Percentiles rank a stretch among this genome's conserved stretches.
phyloP scores from a whole-genome alignment of 2,797 vertebrate species.

The Melanotaenia trifasciata region DNA sequence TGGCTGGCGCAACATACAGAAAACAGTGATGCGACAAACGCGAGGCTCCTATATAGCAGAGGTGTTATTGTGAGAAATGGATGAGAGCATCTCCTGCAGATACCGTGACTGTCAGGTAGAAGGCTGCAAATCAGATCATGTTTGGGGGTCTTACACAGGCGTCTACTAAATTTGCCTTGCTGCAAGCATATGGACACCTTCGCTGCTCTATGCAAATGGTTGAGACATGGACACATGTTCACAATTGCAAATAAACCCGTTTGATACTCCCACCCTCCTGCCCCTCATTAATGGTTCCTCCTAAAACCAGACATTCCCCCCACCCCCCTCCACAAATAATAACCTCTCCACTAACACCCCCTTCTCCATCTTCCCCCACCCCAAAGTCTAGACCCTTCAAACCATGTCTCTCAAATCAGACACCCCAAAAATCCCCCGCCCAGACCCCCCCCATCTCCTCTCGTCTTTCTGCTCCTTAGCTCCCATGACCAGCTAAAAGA shows the following conservation, averaged over 20 bases:
- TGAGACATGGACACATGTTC: constrained; percentile 73
- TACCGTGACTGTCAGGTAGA: constrained; percentile 36
- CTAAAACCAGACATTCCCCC: constrained; percentile 73
- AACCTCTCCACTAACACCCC: constrained; percentile 69
- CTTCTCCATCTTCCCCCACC: constrained; percentile 53
- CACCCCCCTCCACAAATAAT: constrained; percentile 72
- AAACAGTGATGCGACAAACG: constrained; percentile 58
- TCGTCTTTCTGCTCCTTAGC: constrained; percentile 49
- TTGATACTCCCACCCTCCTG: constrained; percentile 19
- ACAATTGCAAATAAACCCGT: constrained; percentile 74
- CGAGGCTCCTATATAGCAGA: constrained; percentile 41
- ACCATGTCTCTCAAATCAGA: constrained; percentile 69
- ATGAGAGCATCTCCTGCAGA: constrained; percentile 34
- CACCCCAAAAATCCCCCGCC: constrained; percentile 52
- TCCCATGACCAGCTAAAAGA: constrained; percentile 73
- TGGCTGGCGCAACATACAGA: constrained; percentile 66
- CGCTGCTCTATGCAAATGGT: constrained; percentile 81
- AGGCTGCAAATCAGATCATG: constrained; percentile 8
- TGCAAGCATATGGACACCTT: constrained; percentile 74
- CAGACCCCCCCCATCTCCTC: background rate
- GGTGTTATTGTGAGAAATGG: constrained; percentile 56
- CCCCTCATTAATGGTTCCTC: constrained; percentile 76
- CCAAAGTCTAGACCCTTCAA: constrained; percentile 72
- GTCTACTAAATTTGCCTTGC: constrained; percentile 56
- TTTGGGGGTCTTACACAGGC: constrained; percentile 29